Evolutionary conservation across 2,888 invertebrate genomes (phyloP).

Genomic region (Allygus modestus): DNA sequence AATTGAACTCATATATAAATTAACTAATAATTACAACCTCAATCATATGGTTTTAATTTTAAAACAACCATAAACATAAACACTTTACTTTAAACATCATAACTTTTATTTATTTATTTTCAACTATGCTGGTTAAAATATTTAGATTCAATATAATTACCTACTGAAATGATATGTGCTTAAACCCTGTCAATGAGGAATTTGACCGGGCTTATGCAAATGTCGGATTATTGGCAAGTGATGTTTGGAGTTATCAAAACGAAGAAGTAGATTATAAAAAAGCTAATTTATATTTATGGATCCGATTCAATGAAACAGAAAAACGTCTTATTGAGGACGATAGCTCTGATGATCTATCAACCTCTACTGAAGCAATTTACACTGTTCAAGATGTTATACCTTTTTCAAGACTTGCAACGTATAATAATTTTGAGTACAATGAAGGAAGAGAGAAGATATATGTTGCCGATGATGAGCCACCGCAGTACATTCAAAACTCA

Average conservation of each 20-base stretch:
- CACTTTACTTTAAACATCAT: constrained; percentile 18
- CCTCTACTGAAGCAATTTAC: neutral
- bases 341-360: neutral
- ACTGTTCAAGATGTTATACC: constrained; percentile 49
- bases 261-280: constrained; percentile 38
- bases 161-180: constrained; percentile 33
- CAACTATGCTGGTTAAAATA: neutral
- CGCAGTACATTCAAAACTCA: neutral
- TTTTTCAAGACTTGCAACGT: constrained; percentile 49
- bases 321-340: constrained; percentile 34
- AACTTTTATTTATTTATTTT: constrained; percentile 29
- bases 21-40: neutral
- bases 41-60: neutral
- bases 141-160: constrained; percentile 22
- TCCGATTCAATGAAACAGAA: constrained; percentile 53
- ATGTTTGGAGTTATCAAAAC: constrained; percentile 51
- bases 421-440: constrained; percentile 38
- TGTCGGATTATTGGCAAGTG: constrained; percentile 53
- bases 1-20: too few relatives aligned
- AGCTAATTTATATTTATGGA: constrained; percentile 55
- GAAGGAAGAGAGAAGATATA: constrained; percentile 18
- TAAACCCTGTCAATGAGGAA: constrained; percentile 52
- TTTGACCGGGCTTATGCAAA: constrained; percentile 54
- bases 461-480: constrained; percentile 6
- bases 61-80: neutral